Percentiles rank a stretch among this genome's conserved stretches.
phyloP scores from a whole-genome alignment of 37 sponge, comb jelly and placozoan genomes.

The Ephydatia muelleri region DNA sequence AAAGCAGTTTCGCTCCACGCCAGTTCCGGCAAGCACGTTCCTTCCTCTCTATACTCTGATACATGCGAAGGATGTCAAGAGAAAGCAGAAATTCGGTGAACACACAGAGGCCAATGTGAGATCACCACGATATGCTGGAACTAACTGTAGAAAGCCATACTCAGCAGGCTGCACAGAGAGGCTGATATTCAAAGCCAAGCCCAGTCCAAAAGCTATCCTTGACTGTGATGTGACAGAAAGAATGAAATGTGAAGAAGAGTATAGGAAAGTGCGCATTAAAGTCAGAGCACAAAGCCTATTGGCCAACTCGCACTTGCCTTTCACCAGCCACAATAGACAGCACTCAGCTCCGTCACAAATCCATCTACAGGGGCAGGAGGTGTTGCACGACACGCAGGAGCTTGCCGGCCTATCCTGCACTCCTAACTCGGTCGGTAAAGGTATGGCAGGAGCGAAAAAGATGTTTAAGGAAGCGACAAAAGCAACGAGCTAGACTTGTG shows the following conservation, averaged over 20 bases:
- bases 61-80: constrained; percentile 57
- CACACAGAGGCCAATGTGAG: neutral
- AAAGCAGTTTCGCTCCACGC: constrained; percentile 84
- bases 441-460: constrained; percentile 34
- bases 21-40: constrained; percentile 83
- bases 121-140: neutral
- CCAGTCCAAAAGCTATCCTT: constrained; percentile 63
- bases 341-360: constrained; percentile 45
- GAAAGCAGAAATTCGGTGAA: constrained; percentile 1
- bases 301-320: constrained; percentile 75
- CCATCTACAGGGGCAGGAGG: constrained; percentile 21
- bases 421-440: constrained; percentile 37
- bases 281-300: constrained; percentile 87
- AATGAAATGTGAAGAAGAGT: constrained; percentile 84
- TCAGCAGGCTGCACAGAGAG: neutral
- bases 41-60: constrained; percentile 79
- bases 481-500: constrained; percentile 29
- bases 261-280: constrained; percentile 75
- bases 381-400: neutral
- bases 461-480: constrained; percentile 37
- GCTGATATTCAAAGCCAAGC: constrained; percentile 64
- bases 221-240: constrained; percentile 59
- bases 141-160: neutral
- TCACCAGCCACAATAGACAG: constrained; percentile 63
- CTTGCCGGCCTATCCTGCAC: constrained; percentile 9